A percentile compares a stretch with the other conserved stretches of the same genome.
Evolutionary conservation across 2,113 vertebrate genomes (phyloP).

Genomic region (Gopherus flavomarginatus): DNA sequence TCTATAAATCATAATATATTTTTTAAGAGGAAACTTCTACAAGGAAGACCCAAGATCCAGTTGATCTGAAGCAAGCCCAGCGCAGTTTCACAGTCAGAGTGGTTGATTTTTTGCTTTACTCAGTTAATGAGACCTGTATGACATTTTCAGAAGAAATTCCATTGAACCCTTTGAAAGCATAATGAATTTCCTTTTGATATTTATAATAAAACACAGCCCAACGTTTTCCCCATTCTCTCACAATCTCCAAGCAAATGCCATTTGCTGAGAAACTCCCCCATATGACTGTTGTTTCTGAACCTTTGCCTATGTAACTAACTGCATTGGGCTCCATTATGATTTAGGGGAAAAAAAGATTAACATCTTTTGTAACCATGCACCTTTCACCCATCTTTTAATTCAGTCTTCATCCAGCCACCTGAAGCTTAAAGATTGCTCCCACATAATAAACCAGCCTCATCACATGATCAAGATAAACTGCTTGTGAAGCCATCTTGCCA

Average conservation of each 20-base stretch:
- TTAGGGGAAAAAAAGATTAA: background rate
- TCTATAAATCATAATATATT: background rate
- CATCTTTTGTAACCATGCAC: background rate
- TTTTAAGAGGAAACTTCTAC: background rate
- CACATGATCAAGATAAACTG: background rate
- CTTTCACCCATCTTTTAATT: slow-evolving; percentile 1
- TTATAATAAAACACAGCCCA: slow-evolving; percentile 1
- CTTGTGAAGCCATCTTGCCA: background rate
- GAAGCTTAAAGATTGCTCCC: background rate
- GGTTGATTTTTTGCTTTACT: background rate
- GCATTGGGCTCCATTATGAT: background rate
- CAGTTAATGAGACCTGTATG: background rate
- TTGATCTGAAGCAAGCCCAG: background rate
- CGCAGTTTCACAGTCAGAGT: background rate
- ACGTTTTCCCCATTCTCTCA: background rate
- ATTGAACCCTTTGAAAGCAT: background rate
- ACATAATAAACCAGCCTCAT: background rate
- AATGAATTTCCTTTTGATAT: background rate
- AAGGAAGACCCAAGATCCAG: background rate
- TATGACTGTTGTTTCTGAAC: background rate
- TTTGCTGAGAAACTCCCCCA: background rate
- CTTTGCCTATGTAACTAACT: background rate
- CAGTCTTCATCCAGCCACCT: background rate
- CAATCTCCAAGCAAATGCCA: background rate
- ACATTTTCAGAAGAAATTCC: slow-evolving; percentile 9